Evolutionary conservation across 2,888 invertebrate species (phyloP), one percentile per base, ranked within the genome.

Genomic region (Masnerella sp.): DNA sequence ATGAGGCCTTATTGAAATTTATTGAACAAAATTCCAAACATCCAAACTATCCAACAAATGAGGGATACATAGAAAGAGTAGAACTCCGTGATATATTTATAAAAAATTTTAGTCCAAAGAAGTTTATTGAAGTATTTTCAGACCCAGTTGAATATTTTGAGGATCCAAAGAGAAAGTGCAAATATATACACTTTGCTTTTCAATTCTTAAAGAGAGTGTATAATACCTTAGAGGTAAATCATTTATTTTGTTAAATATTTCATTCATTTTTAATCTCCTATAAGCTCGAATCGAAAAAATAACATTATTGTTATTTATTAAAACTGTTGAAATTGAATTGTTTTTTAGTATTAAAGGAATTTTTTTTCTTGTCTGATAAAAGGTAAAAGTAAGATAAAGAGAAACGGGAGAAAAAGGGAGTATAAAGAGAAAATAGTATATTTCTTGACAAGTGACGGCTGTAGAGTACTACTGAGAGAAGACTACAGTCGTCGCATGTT

Each of bases 91-190:
- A 52, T 34, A 34, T 5, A 5, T 64, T 42, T 9, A 14, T 64
- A n/a, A 2, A 18, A 0, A 43, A 45, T 12, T 64, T 64, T 12
- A 8, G 28, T 34, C 28, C 36, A 1, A 1, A 12, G 5, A 22
- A 28, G 15, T 64, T 52, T 36, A 28, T 64, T 0, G 45, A 64
- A 0, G 20, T 51, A 8, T 64, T 25, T 25, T 5, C 12, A 0
- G 28, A 64, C 28, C 62, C 62, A 0, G 34, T 36, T 4, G 36
- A 43, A 9, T 64, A 64, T 18, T 64, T 52, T 11, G 43, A 64
- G 8, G 15, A 64, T 38, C 45, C 58, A 4, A 14, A 22, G 9
- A 34, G 58, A 8, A 34, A 34, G 9, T 20, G 58, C 8, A 22
- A 12, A 8, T 58, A 58, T n/a, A 30, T 25, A 22, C 34, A 58